These are phyloP conservation scores for Cassiopea andromeda DNA, from an alignment of 30 jellyfish, hydroid and myxozoan genomes.

Conservation along the genomic window DNA sequence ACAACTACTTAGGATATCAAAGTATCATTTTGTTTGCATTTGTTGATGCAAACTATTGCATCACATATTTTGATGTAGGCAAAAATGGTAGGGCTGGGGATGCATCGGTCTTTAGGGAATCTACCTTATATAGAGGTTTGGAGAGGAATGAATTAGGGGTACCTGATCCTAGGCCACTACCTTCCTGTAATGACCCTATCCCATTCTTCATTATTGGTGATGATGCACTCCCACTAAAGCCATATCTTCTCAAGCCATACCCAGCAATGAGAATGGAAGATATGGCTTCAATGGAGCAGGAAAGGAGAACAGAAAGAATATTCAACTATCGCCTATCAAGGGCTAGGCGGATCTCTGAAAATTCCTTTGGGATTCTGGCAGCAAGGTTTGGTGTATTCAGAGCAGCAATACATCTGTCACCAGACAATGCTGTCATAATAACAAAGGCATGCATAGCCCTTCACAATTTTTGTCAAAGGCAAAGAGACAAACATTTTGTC, in stretches of 20 bases:
- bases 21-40: background rate
- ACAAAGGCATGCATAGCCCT: background rate
- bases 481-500: background rate
- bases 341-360: background rate
- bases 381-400: background rate
- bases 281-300: too few species aligned
- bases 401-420: background rate
- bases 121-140: background rate
- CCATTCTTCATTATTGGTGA: background rate
- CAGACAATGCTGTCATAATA: background rate
- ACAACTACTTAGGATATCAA: background rate
- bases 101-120: background rate
- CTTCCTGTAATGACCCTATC: background rate
- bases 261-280: background rate
- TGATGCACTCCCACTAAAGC: background rate
- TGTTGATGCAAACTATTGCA: background rate
- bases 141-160: background rate
- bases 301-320: too few species aligned
- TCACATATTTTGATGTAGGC: background rate
- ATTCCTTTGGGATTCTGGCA: background rate
- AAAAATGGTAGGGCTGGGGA: background rate
- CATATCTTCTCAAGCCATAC: background rate
- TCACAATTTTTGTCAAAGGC: background rate
- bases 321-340: too few species aligned
- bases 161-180: background rate